Conservation (phyloP, 2,113 vertebrate genomes). For the Syngnathus scovelli region DNA sequence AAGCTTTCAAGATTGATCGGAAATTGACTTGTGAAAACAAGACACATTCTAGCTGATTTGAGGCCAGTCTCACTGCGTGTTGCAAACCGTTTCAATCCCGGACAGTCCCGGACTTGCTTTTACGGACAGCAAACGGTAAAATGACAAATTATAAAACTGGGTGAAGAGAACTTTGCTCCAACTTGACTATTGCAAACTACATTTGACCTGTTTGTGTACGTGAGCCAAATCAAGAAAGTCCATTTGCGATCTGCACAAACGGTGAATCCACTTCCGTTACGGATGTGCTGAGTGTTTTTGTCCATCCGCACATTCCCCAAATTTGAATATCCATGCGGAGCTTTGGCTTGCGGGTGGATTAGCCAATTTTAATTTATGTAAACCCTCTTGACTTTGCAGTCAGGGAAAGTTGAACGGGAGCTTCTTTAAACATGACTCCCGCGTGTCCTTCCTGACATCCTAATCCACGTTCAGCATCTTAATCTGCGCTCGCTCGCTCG, state of each 20-base stretch:
- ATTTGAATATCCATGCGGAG: background rate
- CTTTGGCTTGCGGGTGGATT: background rate
- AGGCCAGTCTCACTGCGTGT: no score
- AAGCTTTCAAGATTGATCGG: no score
- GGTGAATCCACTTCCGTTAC: background rate
- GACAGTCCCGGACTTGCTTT: no score
- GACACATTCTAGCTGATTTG: no score
- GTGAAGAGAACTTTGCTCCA: no score
- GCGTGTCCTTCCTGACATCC: slow-evolving; percentile 7
- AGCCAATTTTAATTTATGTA: background rate
- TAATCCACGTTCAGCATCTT: slow-evolving; percentile 8
- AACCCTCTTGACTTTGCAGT: background rate
- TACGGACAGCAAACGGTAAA: no score
- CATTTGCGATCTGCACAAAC: background rate
- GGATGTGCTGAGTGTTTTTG: background rate
- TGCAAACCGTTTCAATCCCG: no score
- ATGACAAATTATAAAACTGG: no score
- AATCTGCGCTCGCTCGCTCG: slow-evolving; percentile 16
- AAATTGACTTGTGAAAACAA: no score
- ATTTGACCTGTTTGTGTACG: no score
- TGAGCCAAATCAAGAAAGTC: background rate
- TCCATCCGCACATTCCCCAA: background rate
- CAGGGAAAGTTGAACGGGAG: slow-evolving; percentile 4
- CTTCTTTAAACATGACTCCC: slow-evolving; percentile 7
- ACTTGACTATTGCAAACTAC: no score